Base-by-base conservation (phyloP, 53 echinoderm and acorn worm genomes). In the Hippasteria phrygiana region DNA sequence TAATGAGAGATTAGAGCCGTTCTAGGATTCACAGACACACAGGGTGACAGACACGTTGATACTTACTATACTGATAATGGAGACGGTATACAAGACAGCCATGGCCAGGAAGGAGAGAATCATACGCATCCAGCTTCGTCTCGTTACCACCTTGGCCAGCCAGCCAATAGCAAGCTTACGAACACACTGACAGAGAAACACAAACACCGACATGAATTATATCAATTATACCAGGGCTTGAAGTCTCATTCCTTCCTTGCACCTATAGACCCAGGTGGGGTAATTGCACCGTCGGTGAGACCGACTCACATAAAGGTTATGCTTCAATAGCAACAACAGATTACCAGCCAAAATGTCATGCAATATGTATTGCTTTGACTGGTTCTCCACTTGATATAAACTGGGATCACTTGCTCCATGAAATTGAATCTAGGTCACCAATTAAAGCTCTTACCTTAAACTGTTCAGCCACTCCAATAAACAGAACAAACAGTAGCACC, bases 31-130 rank as follows among this genome's bases (percentile, higher is more conserved):
- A 74, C 40, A 74, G 29, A 50, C 32, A 47, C 32, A 33, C 48
- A 50, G 76, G 31, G 47, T 50, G 48, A 41, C 67, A 35, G 10
- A 35, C 13, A 32, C 20, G 34, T 5, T 48, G 31, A 76, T 34
- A 92, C 96, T 73, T 90, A 96, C 96, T 84, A 93, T 65, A 76
- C 87, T 93, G 53, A 96, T 83, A 41, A 95, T 38, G 27, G 95
- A 89, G 50, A 91, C 93, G 33, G 65, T 73, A 2, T 91, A 91
- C 13, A 96, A 62, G 12, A 93, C 73, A 53, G 88, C 63, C 92
- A 96, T 80, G 26, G 95, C 87, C 26, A 93, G 62, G 59, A 87
- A 87, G 39, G 91, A 91, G 55, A 96, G 64, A 20, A 96, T 55
- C 80, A 93, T 93, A 43, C 93, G 91, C 63, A 96, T 77, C 95